phyloP scores from a whole-genome alignment of 2,113 vertebrate species.

The Zingel zingel region DNA sequence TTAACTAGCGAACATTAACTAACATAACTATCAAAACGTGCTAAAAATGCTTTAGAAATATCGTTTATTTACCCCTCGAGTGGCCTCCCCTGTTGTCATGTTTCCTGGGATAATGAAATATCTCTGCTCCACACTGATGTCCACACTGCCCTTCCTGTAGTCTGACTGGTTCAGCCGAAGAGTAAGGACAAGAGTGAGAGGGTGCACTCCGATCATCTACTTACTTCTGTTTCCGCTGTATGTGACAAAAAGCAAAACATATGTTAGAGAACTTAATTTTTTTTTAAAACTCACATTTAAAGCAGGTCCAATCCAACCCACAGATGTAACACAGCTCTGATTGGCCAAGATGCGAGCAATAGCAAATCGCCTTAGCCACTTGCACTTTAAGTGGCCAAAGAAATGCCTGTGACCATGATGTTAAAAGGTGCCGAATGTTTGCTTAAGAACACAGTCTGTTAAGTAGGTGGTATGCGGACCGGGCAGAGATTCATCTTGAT shows the following conservation, averaged over 20 bases:
- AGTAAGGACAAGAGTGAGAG: neutral
- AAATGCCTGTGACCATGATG: too few relatives aligned
- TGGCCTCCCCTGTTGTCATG: slow-evolving; percentile 73
- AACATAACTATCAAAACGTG: neutral
- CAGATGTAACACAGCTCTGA: too few relatives aligned
- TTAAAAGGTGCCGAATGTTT: too few relatives aligned
- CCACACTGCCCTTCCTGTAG: neutral
- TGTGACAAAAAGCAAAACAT: too few relatives aligned
- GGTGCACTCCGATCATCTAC: accelerated
- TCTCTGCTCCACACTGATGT: neutral
- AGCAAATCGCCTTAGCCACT: too few relatives aligned
- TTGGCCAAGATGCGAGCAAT: too few relatives aligned
- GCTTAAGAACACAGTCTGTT: too few relatives aligned
- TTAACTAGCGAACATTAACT: neutral
- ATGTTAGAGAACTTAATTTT: too few relatives aligned
- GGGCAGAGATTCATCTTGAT: neutral
- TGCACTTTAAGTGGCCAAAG: too few relatives aligned
- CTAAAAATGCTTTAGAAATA: neutral
- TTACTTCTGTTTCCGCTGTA: slow-evolving; percentile 21
- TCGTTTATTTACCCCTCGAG: slow-evolving; percentile 70
- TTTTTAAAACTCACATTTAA: too few relatives aligned
- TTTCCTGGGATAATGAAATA: neutral
- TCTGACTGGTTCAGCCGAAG: neutral
- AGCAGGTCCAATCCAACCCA: too few relatives aligned
- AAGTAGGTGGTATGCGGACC: neutral